Percentiles rank a stretch among this genome's conserved stretches.
Conservation (phyloP, 2,113 vertebrate species). For the Misgurnus mizolepis region DNA sequence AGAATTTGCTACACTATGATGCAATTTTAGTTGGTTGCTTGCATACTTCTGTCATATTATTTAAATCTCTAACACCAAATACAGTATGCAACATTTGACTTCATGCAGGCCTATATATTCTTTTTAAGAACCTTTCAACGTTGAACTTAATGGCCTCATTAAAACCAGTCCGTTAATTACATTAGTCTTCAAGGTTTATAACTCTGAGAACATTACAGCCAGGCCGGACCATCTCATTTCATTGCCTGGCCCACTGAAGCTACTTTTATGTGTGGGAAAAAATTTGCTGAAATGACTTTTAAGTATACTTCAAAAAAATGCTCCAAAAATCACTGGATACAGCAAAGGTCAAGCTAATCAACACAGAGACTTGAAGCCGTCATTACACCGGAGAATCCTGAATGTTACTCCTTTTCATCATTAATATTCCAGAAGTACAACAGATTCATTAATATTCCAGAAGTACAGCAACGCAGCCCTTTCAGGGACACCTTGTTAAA, state of each 20-base stretch:
- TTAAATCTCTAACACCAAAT: not conserved
- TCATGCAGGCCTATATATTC: constrained; percentile 32
- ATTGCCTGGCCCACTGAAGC: constrained; percentile 51
- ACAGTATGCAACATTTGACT: constrained; percentile 1
- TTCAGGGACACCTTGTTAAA: constrained; percentile 32
- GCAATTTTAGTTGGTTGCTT: not conserved
- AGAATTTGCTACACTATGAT: not conserved
- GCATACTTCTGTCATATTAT: not conserved
- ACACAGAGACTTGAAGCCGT: constrained; percentile 30
- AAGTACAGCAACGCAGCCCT: constrained; percentile 1
- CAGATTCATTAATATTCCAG: constrained; percentile 40
- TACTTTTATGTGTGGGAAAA: constrained; percentile 35
- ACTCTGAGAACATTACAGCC: constrained; percentile 53
- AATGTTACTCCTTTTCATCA: constrained; percentile 18
- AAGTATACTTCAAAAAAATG: constrained; percentile 36
- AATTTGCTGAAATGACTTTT: constrained; percentile 23
- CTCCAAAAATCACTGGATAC: constrained; percentile 34
- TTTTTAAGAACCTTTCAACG: constrained; percentile 35
- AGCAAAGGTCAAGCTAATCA: constrained; percentile 43
- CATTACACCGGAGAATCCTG: constrained; percentile 26
- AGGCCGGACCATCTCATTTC: constrained; percentile 50
- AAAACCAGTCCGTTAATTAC: constrained; percentile 53
- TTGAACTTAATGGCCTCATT: constrained; percentile 56
- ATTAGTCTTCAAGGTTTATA: constrained; percentile 50
- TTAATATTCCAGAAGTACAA: constrained; percentile 30